A percentile compares a stretch with the other conserved stretches of the same genome.
These are phyloP conservation scores for Sinocyclocheilus anophthalmus DNA, from an alignment of 2,113 vertebrate genomes.

Conservation along the genomic window DNA sequence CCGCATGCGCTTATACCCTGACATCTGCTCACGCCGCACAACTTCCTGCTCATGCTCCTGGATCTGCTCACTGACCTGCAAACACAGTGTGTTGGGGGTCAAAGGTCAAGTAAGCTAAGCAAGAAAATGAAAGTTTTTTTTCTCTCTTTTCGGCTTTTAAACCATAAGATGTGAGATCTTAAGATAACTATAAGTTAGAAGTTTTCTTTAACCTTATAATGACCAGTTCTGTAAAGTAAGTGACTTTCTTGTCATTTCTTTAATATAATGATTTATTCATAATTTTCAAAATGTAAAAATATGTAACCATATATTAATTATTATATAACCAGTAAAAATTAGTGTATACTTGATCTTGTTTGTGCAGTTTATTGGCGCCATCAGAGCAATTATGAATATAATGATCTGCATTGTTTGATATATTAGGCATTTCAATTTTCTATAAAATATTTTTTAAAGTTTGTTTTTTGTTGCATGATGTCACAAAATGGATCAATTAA, in stretches of 20 bases:
- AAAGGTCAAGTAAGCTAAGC: not conserved
- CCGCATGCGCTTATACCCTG: slow-evolving; percentile 99
- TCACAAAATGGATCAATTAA: not conserved
- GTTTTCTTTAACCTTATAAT: not conserved
- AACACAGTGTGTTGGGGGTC: not conserved
- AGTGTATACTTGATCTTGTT: not conserved
- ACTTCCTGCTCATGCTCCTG: slow-evolving; percentile 99
- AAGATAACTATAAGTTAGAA: not conserved
- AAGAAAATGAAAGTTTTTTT: not conserved
- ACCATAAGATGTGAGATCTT: not conserved
- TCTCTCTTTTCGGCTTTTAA: not conserved
- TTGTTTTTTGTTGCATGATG: not conserved
- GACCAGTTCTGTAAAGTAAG: not conserved
- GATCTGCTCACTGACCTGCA: slow-evolving; percentile 80
- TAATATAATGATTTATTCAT: not conserved
- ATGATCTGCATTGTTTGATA: not conserved
- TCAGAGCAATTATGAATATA: not conserved
- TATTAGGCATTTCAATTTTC: not conserved
- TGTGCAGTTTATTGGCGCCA: no score
- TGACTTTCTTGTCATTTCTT: not conserved
- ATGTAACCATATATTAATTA: not conserved
- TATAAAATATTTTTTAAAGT: not conserved
- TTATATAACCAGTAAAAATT: not conserved
- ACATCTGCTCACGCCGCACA: slow-evolving; percentile 99
- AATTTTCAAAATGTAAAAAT: not conserved